Evolutionary conservation across 2,113 vertebrate genomes (phyloP), one percentile per base, ranked within the genome.

Genomic region (Notothenia rossii): DNA sequence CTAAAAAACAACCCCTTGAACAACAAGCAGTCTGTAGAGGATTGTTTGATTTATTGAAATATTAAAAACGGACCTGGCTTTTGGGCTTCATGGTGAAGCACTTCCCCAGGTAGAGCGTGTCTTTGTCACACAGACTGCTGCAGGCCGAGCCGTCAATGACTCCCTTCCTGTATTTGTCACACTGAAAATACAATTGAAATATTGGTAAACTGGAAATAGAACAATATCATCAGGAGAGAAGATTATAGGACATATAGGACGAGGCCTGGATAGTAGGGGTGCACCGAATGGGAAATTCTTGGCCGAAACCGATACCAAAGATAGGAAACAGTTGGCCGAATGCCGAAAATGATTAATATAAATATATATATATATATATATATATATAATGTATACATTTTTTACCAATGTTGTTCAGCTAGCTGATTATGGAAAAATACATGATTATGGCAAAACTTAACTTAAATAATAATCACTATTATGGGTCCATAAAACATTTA

Each of bases 81-180:
- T 92, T 96, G 43, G 97, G 95, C 79, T 96, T 96, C 86, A 95
- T 96, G 25, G 97, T 98, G 87, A 98, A 95, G 72, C 98, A 99
- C 94, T 98, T 99, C 82, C 96, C 96, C 92, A 99, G 96, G 92
- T 98, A 98, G 43, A 99, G 72, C 0, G 97, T 98, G 92, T 96
- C 96, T 88, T 98, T 98, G 49, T 97, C 96, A 92, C 98, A 99
- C 71, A 99, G 95, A 87, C 98, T 98, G 79, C 96, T 97, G 94
- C 98, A 99, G 9, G 97, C 98, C 15, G 98, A 96, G 51, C 98
- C 98, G 59, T 98, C 98, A 49, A 99, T 98, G 83, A 98, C 94
- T 51, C 97, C 98, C 15, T 95, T 97, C 90, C 93, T 97, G 91
- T 98, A 99, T 92, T 97, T 98, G 92, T 98, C 96, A 93, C 98